Evolutionary conservation across 1,140 invertebrate species (phyloP).

Genomic region (Panulirus ornatus): DNA sequence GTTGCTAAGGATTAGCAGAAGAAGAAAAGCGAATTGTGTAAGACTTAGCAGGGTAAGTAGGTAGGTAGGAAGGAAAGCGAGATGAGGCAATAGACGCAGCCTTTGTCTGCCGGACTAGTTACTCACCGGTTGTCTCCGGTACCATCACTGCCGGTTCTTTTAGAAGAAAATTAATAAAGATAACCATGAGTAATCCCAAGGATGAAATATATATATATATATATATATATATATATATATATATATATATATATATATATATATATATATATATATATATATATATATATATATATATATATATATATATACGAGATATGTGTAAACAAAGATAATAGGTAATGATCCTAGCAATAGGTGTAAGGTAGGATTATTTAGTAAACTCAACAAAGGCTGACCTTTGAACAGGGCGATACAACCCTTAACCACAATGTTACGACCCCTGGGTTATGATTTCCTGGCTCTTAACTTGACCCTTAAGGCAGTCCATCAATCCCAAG

Average conservation of each 20-base stretch:
- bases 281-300: no score
- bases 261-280: no score
- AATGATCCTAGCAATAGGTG: no score
- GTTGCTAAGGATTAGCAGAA: background rate
- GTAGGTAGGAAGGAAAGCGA: background rate
- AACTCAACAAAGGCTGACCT: no score
- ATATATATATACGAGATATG: no score
- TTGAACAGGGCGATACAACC: no score
- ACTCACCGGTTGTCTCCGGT: background rate
- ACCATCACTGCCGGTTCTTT: background rate
- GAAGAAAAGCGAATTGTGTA: background rate
- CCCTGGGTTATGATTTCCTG: no score
- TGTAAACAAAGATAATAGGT: no score
- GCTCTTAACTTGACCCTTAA: no score
- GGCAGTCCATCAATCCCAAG: no score
- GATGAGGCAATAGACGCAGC: background rate
- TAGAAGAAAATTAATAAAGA: background rate
- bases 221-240: slow-evolving; percentile 1
- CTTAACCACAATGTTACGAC: no score
- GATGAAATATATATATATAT: background rate
- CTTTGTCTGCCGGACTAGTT: background rate
- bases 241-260: background rate
- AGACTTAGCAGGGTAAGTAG: background rate
- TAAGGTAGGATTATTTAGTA: no score
- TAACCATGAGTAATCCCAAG: background rate